Percentiles rank a stretch among this genome's conserved stretches.
Conservation (phyloP, 2,113 vertebrate genomes). For the Heptranchias perlo region DNA sequence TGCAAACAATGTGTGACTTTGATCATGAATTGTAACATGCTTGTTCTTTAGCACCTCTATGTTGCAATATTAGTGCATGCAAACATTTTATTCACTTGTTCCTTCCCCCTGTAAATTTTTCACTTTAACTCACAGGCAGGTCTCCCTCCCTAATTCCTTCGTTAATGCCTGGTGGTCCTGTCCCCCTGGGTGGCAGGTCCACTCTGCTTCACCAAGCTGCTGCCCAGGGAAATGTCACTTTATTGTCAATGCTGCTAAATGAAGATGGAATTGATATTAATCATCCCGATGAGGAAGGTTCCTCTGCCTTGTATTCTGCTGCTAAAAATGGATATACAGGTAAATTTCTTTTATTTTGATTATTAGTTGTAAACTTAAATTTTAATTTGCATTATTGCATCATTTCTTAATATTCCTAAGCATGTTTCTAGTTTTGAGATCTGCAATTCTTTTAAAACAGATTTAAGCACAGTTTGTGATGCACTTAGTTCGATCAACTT, state of each 20-base stretch:
- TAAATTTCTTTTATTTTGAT: conserved; percentile 46
- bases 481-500: not conserved
- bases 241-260: conserved; percentile 99
- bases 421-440: not conserved
- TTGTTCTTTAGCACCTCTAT: conserved; percentile 6
- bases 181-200: conserved; percentile 95
- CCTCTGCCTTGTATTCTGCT: conserved; percentile 98
- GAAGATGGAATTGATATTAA: conserved; percentile 82
- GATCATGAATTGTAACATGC: not conserved
- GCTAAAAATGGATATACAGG: conserved; percentile 93
- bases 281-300: conserved; percentile 76
- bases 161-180: conserved; percentile 89
- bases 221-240: conserved; percentile 99
- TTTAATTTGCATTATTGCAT: not conserved
- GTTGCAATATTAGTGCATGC: not conserved
- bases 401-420: not conserved
- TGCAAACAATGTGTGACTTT: not conserved
- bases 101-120: conserved; percentile 57
- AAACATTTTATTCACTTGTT: conserved; percentile 39
- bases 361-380: not conserved
- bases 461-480: not conserved
- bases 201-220: conserved; percentile 98
- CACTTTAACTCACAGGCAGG: conserved; percentile 89
- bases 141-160: conserved; percentile 94
- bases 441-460: not conserved